Evolutionary conservation across 2,797 vertebrate genomes (phyloP), one percentile per base, ranked within the genome.

Genomic region (Neoniphon sammara): DNA sequence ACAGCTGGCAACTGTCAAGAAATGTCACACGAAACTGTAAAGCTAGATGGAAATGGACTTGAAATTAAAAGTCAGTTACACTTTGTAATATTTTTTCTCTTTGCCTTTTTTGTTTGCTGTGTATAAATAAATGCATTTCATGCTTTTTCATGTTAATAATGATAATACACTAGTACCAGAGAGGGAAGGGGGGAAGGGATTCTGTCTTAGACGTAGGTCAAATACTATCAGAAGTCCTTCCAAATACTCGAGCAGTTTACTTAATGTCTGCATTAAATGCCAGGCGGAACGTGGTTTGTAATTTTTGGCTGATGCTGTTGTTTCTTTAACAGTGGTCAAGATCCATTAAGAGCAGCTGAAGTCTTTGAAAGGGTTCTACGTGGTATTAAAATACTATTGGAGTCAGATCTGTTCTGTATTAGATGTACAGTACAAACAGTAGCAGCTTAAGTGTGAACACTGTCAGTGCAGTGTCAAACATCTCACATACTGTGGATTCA

Each of bases 51-150:
- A 95, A 94, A 91, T 94, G 64, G 57, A 75, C 53, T 66, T 77
- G 82, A 95, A 91, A 93, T 95, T 44, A 75, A 93, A 91, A 86
- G 66, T 78, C 75, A 93, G 57, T 95, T 94, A 95, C 93, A 94
- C 93, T 91, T 93, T 93, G 91, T 83, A 93, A 88, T 95, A 90
- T 90, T 95, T 93, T 91, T 91, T 94, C 27, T 74, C 74, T 95
- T 94, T 90, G 84, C 93, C 91, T 92, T 94, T 94, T 92, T 84
- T 87, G 80, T 84, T 91, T 90, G 94, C 91, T 54, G 91, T 96
- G 96, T 96, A 95, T 96, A 96, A 97, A 97, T 97, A 95, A 96
- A 97, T 96, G 96, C 94, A 95, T 94, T 95, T 96, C 96, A 97
- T 98, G 97, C 97, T 96, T 94, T 94, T 96, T 96, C 95, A 94